These are phyloP conservation scores for Pseudomyrmex dendroicus DNA, from an alignment of 1,140 invertebrate species.

Conservation along the genomic window DNA sequence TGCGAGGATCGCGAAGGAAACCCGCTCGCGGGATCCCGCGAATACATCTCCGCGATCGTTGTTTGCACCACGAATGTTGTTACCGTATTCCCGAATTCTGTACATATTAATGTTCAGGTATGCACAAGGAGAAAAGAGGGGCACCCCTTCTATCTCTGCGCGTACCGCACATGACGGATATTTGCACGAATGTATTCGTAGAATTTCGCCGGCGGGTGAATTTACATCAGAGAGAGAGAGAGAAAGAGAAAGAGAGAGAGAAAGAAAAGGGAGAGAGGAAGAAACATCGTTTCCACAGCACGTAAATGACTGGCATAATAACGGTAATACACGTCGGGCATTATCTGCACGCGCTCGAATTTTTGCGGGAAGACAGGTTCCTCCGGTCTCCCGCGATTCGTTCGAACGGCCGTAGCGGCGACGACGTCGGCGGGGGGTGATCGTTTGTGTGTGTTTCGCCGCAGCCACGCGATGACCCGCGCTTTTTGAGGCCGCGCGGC, in stretches of 20 bases:
- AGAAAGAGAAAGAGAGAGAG: no score
- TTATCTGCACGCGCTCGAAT: slow-evolving; percentile 82
- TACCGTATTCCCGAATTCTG: slow-evolving; percentile 33
- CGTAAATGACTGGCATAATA: slow-evolving; percentile 81
- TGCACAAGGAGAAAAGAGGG: neutral
- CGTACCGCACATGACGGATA: slow-evolving; percentile 41
- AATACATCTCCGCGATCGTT: neutral
- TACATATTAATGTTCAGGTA: slow-evolving; percentile 15
- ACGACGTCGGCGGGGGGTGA: slow-evolving; percentile 17
- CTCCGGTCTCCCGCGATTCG: slow-evolving; percentile 58
- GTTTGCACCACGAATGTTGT: slow-evolving; percentile 6
- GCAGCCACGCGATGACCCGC: slow-evolving; percentile 71
- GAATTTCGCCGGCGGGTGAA: slow-evolving; percentile 75
- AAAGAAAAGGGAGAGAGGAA: slow-evolving; percentile 67
- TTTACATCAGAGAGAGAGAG: slow-evolving; percentile 52
- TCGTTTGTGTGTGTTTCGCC: slow-evolving; percentile 21
- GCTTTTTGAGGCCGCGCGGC: slow-evolving; percentile 53
- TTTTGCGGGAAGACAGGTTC: slow-evolving; percentile 74
- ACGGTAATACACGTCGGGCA: slow-evolving; percentile 79
- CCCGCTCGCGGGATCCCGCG: neutral
- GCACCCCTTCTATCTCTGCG: slow-evolving; percentile 15
- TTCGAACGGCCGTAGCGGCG: slow-evolving; percentile 6
- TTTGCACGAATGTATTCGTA: slow-evolving; percentile 76
- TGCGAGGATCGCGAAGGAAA: neutral
- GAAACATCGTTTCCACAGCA: slow-evolving; percentile 72